These are phyloP conservation scores for Drosophila anomelani DNA, from an alignment of 2,888 invertebrate species.

Conservation along the genomic window DNA sequence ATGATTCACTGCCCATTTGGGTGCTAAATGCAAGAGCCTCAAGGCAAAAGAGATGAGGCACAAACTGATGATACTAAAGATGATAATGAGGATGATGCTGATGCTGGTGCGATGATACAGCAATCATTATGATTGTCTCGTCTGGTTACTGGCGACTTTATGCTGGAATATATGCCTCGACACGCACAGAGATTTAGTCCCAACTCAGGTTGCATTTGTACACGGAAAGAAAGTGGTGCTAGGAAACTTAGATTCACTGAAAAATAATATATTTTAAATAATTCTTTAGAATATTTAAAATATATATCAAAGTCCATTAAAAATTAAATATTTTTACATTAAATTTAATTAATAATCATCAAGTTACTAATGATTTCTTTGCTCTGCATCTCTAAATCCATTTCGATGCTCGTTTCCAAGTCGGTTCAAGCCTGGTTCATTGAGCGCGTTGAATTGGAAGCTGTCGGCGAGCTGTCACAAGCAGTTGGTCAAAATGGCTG, in stretches of 20 bases:
- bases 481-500: slow-evolving; percentile 39
- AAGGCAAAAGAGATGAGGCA: slow-evolving; percentile 2
- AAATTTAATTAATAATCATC: too few relatives aligned
- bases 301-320: too few relatives aligned
- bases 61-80: neutral
- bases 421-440: slow-evolving; percentile 30
- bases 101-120: slow-evolving; percentile 31
- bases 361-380: neutral
- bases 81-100: slow-evolving; percentile 8
- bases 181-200: slow-evolving; percentile 37
- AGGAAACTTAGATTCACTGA: too few relatives aligned
- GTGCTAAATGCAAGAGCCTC: slow-evolving; percentile 62
- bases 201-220: slow-evolving; percentile 17
- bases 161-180: slow-evolving; percentile 26
- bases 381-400: slow-evolving; percentile 7
- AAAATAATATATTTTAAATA: neutral
- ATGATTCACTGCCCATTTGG: slow-evolving; percentile 48
- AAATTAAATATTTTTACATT: neutral
- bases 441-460: slow-evolving; percentile 75
- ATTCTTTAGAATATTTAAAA: too few relatives aligned
- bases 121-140: slow-evolving; percentile 33
- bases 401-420: slow-evolving; percentile 8
- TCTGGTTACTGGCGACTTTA: slow-evolving; percentile 43
- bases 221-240: neutral
- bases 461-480: slow-evolving; percentile 72